Conservation (phyloP, 2,888 invertebrate species). For the Epistrophe grossulariae region DNA sequence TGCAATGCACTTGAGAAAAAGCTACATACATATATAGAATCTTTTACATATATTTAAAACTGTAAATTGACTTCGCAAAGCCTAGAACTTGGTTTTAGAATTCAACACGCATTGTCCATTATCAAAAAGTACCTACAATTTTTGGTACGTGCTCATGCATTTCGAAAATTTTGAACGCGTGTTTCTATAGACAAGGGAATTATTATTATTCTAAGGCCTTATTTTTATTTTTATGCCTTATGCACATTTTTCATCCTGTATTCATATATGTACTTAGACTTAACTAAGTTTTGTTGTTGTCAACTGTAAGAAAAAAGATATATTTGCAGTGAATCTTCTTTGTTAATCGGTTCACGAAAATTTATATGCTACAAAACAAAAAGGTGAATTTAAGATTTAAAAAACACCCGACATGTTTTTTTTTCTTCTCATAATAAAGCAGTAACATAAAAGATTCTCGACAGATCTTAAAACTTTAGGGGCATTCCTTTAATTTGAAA, state of each 20-base stretch:
- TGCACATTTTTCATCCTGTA: neutral
- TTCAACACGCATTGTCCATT: neutral
- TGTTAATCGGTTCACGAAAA: no score
- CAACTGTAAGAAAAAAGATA: no score
- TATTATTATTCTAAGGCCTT: neutral
- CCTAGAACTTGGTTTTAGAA: neutral
- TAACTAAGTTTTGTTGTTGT: no score
- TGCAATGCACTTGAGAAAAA: neutral
- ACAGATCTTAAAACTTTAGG: no score
- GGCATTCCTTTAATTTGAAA: no score
- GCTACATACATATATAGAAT: neutral
- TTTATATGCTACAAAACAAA: no score
- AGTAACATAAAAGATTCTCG: no score
- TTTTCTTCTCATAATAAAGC: no score
- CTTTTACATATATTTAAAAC: neutral
- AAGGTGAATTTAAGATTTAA: no score
- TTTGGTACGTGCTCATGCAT: neutral
- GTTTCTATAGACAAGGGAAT: neutral
- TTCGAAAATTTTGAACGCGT: neutral
- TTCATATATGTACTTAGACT: no score
- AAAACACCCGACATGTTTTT: no score
- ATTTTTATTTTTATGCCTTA: neutral
- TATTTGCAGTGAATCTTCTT: no score
- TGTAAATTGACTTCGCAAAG: neutral
- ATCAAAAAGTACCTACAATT: neutral